Evolutionary conservation across 2,113 vertebrate genomes (phyloP).

Genomic region (Harpagus bidentatus): DNA sequence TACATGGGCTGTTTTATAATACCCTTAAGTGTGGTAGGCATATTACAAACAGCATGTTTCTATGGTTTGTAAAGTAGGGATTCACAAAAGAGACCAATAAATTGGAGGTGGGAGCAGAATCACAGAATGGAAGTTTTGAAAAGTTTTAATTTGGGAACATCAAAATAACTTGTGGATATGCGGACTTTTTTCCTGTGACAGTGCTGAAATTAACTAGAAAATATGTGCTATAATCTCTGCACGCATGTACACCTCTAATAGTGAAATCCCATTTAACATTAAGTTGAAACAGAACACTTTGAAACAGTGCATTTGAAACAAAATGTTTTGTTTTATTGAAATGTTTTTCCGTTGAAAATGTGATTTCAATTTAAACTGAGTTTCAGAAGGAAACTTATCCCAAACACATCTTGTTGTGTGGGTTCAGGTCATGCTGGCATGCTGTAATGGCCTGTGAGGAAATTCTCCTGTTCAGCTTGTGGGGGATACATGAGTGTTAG

Average conservation of each 20-base stretch:
- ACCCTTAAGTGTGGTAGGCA: background rate
- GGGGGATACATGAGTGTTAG: background rate
- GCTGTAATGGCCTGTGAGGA: background rate
- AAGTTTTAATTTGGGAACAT: background rate
- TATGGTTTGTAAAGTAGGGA: background rate
- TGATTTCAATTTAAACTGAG: background rate
- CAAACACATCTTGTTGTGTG: background rate
- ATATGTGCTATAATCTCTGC: background rate
- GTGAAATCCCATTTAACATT: background rate
- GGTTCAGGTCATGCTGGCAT: background rate
- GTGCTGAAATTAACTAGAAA: background rate
- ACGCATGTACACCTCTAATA: rapidly evolving
- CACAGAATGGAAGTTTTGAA: background rate
- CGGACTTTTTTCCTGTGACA: background rate
- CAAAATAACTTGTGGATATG: background rate
- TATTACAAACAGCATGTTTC: background rate
- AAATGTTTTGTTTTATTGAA: background rate
- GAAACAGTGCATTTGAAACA: background rate
- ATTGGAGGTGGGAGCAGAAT: background rate
- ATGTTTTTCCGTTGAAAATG: background rate
- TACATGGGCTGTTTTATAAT: background rate
- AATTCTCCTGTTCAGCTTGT: no score
- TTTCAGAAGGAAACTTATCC: background rate
- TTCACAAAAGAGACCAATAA: background rate
- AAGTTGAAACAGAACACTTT: background rate